phyloP scores from a whole-genome alignment of 2,888 invertebrate genomes.

The Leptura quadrifasciata region DNA sequence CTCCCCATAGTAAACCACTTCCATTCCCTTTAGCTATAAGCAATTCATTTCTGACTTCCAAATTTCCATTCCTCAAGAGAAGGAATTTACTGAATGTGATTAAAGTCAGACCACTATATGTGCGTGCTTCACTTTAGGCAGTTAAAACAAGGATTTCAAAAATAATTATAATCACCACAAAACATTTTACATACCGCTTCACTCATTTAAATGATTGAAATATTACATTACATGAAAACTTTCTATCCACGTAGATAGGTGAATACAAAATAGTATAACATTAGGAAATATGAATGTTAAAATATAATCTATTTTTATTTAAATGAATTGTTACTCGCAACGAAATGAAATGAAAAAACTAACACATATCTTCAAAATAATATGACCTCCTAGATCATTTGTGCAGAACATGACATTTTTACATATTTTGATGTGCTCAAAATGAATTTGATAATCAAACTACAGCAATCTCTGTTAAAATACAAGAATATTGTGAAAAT shows the following conservation, averaged over 20 bases:
- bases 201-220: not conserved
- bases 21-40: conserved; percentile 56
- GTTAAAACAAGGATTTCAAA: not conserved
- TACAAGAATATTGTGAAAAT: no score
- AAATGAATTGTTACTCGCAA: no score
- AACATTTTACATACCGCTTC: not conserved
- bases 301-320: no score
- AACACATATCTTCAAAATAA: no score
- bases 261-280: not conserved
- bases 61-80: conserved; percentile 57
- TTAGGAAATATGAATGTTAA: no score
- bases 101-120: conserved; percentile 46
- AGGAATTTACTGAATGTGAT: conserved; percentile 53
- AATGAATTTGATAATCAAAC: no score
- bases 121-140: conserved; percentile 13
- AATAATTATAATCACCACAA: not conserved
- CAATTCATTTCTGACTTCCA: conserved; percentile 60
- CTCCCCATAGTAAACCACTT: conserved; percentile 51
- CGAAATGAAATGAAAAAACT: no score
- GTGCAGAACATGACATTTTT: no score
- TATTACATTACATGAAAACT: not conserved
- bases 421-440: no score
- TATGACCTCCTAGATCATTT: no score
- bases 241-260: not conserved
- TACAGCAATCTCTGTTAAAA: no score